A percentile compares a stretch with the other conserved stretches of the same genome.
These are phyloP conservation scores for Carterocephalus palaemon DNA, from an alignment of 2,888 invertebrate genomes.

Conservation along the genomic window DNA sequence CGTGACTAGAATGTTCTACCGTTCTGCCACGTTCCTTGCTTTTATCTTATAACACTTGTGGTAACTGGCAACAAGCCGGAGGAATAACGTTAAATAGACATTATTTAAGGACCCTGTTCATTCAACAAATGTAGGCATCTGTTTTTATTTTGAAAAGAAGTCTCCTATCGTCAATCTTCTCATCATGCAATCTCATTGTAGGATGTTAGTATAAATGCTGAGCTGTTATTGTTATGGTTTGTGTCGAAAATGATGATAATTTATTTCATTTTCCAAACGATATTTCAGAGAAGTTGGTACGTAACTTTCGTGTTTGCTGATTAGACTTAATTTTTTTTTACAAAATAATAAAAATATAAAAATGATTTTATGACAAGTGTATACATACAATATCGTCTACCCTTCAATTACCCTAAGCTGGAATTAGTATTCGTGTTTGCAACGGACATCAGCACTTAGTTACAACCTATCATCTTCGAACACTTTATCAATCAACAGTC, in stretches of 20 bases:
- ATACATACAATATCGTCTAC: slow-evolving; percentile 1
- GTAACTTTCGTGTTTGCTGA: too few relatives aligned
- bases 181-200: too few relatives aligned
- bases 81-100: too few relatives aligned
- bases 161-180: too few relatives aligned
- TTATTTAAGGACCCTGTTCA: too few relatives aligned
- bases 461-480: neutral
- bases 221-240: too few relatives aligned
- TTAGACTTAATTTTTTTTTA: slow-evolving; percentile 5
- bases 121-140: too few relatives aligned
- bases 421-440: slow-evolving; percentile 11
- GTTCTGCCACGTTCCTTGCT: slow-evolving; percentile 1
- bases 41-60: neutral
- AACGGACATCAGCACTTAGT: slow-evolving; percentile 24
- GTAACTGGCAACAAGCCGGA: neutral
- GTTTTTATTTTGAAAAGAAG: too few relatives aligned
- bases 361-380: slow-evolving; percentile 1
- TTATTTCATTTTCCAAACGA: too few relatives aligned
- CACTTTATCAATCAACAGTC: neutral
- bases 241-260: too few relatives aligned
- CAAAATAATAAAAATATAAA: neutral
- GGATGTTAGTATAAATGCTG: too few relatives aligned
- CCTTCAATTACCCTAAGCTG: slow-evolving; percentile 16
- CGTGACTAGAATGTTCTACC: slow-evolving; percentile 45
- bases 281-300: too few relatives aligned